Evolutionary conservation across 2,113 vertebrate genomes (phyloP).

Genomic region (Sigmodon hispidus): DNA sequence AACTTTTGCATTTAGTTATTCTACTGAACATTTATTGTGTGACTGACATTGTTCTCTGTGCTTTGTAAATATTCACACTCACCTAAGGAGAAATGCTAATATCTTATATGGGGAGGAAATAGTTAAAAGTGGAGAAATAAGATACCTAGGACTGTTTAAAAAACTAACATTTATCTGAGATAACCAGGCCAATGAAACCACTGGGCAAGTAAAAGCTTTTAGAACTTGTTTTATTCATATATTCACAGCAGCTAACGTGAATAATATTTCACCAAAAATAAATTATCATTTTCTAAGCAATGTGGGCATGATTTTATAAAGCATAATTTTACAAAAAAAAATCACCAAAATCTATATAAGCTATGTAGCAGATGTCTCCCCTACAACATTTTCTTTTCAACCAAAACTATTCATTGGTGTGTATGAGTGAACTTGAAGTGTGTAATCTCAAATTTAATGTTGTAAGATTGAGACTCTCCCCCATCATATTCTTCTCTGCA

Average conservation of each 20-base stretch:
- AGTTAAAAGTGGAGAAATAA: not conserved
- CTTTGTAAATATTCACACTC: slow-evolving; percentile 19
- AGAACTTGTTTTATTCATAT: not conserved
- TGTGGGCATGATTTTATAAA: slow-evolving; percentile 28
- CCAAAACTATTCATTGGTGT: not conserved
- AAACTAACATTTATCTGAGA: not conserved
- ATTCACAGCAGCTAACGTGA: not conserved
- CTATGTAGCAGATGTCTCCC: not conserved
- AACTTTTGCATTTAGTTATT: slow-evolving; percentile 33
- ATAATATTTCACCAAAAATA: slow-evolving; percentile 37
- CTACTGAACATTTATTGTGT: not conserved
- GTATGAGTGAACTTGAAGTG: slow-evolving; percentile 16
- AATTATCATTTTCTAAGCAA: slow-evolving; percentile 11
- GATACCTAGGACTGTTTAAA: not conserved
- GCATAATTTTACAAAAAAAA: slow-evolving; percentile 41
- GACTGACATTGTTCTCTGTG: not conserved
- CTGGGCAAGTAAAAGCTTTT: slow-evolving; percentile 28
- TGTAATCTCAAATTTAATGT: slow-evolving; percentile 34
- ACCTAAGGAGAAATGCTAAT: not conserved
- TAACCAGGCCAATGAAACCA: slow-evolving; percentile 32
- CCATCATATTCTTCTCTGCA: not conserved
- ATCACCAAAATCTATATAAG: slow-evolving; percentile 32
- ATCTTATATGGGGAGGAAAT: not conserved
- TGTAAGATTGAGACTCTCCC: not conserved
- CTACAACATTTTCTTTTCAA: slow-evolving; percentile 35